phyloP scores from a whole-genome alignment of 2,113 vertebrate species.

The Gymnogyps californianus region DNA sequence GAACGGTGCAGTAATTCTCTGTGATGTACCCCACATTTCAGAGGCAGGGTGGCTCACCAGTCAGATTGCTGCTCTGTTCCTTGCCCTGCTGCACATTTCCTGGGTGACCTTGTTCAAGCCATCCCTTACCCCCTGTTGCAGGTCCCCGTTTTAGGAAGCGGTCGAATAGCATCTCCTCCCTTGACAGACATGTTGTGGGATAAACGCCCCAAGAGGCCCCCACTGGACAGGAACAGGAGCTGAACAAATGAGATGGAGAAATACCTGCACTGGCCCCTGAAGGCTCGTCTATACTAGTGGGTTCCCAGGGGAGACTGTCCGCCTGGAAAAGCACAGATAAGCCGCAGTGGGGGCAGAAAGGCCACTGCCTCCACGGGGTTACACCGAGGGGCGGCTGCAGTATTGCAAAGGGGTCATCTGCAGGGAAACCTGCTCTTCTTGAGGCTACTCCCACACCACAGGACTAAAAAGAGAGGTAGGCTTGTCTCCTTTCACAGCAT shows the following conservation, averaged over 20 bases:
- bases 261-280: neutral
- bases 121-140: rapidly evolving
- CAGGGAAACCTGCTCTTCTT: neutral
- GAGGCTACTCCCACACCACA: neutral
- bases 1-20: neutral
- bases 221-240: neutral
- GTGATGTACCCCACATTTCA: neutral
- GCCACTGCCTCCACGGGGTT: neutral
- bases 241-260: neutral
- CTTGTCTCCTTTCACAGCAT: neutral
- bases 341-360: rapidly evolving
- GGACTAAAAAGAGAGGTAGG: neutral
- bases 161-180: neutral
- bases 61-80: neutral
- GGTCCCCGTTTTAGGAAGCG: neutral
- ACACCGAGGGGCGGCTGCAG: neutral
- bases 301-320: neutral
- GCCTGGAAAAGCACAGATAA: neutral
- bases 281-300: neutral
- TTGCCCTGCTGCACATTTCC: neutral
- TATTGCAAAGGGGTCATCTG: neutral
- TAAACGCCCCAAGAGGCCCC: neutral
- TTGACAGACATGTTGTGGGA: neutral
- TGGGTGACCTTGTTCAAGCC: neutral
- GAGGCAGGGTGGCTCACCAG: neutral